Conservation (phyloP, 2,888 invertebrate species). For the Drosophila kokeensis region DNA sequence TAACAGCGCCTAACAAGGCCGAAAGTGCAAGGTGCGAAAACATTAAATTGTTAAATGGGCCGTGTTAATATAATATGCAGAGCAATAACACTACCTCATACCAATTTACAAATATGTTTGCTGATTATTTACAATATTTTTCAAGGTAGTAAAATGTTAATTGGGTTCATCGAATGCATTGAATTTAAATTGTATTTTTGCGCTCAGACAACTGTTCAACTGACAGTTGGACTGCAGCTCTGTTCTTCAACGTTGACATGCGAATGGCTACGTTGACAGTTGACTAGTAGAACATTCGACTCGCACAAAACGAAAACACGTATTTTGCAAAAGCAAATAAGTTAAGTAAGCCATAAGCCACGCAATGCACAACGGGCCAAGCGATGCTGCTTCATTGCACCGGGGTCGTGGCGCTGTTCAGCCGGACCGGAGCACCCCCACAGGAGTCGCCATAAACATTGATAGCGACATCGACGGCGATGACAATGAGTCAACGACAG, state of each 20-base stretch:
- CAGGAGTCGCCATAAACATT: conserved; percentile 39
- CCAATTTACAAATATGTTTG: background rate
- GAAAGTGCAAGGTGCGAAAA: background rate
- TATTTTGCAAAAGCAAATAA: conserved; percentile 36
- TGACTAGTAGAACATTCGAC: conserved; percentile 29
- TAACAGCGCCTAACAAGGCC: conserved; percentile 2
- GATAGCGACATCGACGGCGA: conserved; percentile 61
- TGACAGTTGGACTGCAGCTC: conserved; percentile 5
- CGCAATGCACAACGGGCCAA: conserved; percentile 66
- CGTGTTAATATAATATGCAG: background rate
- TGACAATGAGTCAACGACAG: conserved; percentile 75
- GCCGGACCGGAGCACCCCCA: conserved; percentile 3
- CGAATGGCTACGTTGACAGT: conserved; percentile 44
- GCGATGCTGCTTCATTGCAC: conserved; percentile 51
- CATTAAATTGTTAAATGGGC: background rate
- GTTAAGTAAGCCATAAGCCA: conserved; percentile 4
- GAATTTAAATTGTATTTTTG: conserved; percentile 1
- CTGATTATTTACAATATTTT: background rate
- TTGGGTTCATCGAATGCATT: background rate
- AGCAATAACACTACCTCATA: background rate
- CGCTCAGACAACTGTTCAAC: conserved; percentile 6
- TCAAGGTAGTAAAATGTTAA: background rate
- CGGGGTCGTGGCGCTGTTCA: conserved; percentile 37
- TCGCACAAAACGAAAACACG: conserved; percentile 45
- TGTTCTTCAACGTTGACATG: conserved; percentile 20